Evolutionary conservation across 2,888 invertebrate species (phyloP), one percentile per base, ranked within the genome.

Genomic region (Thera obeliscata): DNA sequence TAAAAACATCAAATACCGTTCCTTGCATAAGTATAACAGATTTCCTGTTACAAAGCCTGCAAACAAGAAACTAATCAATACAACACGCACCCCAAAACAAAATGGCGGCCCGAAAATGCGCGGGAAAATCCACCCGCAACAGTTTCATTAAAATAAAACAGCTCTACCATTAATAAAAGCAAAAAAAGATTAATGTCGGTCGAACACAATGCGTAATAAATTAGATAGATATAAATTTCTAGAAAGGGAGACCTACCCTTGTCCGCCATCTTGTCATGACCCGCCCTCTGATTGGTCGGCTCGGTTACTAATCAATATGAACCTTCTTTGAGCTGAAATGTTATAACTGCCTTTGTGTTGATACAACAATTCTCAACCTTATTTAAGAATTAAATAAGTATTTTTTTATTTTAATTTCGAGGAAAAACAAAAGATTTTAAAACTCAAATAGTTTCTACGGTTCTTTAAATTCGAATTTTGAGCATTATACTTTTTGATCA

Each of bases 141-240:
- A 72, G 78, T 90, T 91, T 93, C 91, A 92, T 93, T 93, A 93
- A 91, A 93, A 92, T 91, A 91, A 92, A 92, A 91, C 89, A 85
- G 81, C 72, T 72, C 64, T 71, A 87, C 89, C 91, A 92, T 92
- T 93, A 92, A 93, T 92, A 92, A 90, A 89, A 85, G 88, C 73
- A 81, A 86, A 89, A 87, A 89, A 93, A 93, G 93, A 93, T 93
- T 92, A 93, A 93, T 93, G 93, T 91, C 87, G 79, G 81, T 63
- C 64, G 74, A 80, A 83, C 83, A 93, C 93, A 93, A 93, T 89
- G 87, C 86, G 87, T 93, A 91, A 93, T 93, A 93, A 93, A 93
- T 93, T 93, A 91, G 87, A 84, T 83, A 83, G 86, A 82, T 89
- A 87, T 87, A 75, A 73, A 73, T 89, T 87, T 87, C 77, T 81